Base-by-base conservation (phyloP, 2,797 vertebrate genomes). In the Xenops minutus region DNA sequence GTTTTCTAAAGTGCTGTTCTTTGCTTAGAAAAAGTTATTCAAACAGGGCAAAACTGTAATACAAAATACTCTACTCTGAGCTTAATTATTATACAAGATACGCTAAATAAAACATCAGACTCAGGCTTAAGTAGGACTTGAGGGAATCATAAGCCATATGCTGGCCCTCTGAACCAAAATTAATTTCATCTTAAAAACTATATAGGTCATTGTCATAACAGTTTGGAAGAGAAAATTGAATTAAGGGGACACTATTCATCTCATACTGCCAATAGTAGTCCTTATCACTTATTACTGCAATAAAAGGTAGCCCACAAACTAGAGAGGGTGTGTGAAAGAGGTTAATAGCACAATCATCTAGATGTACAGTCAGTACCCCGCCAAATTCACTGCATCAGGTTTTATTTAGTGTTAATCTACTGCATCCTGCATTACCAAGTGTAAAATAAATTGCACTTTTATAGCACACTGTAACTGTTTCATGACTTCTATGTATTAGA, bases 331-430 rank as follows among this genome's bases (percentile, higher is more conserved):
- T 54, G 46, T 78, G 30, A 78, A 91, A 83, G 68, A 96, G 71
- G 86, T 96, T 96, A 96, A 97, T 59, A 74, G 55, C 46, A 1
- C 44, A 86, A 81, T 89, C 79, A 88, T 77, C 68, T 93, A 79
- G 93, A 91, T 22, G 49, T 80, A 52, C 73, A 90, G 37, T 83
- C 78, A 96, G 32, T 73, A 72, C 24, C 88, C 66, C 77, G 78
- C 59, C 84, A 96, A 93, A 93, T 82, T 88, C 52, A 95, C 44
- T 77, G 61, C 30, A 73, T 88, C 93, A 59, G 52, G 62, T 95
- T 97, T 97, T 97, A 96, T 95, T 97, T 97, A 93, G 86, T 95
- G 85, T 86, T 96, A 92, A 52, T 63, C 64, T 86, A 84, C 37
- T 71, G 63, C 37, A 96, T 76, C 61, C 61, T 85, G 84, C 30